Base-by-base conservation (phyloP, 2,113 vertebrate genomes). In the Ibidorhyncha struthersii region DNA sequence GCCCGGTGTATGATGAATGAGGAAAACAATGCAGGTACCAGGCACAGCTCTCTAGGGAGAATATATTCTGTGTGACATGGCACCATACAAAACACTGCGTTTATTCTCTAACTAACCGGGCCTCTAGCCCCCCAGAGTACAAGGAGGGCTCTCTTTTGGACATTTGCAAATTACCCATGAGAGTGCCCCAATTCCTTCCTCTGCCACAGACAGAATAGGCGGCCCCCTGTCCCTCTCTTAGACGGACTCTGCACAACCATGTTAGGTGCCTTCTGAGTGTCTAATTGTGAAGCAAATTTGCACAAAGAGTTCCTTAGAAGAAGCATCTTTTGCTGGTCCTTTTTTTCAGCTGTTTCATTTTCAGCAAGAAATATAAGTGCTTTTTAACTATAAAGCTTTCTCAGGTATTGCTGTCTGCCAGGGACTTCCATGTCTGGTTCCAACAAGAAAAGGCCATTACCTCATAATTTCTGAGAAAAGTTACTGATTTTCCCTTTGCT, bases 21-120 rank as follows among this genome's bases (percentile, higher is more conserved):
- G 89, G 74, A 83, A 94, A 97, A 97, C 91, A 94, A 55, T 66
- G 78, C 84, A 95, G 94, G 89, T 93, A 93, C 62, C 84, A 87
- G 83, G 84, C 93, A 81, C 1, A 2, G 86, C 55, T 93, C 66
- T 91, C 73, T 80, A 41, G 27, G 66, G 66, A 81, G 65, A 95
- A 77, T 53, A 81, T 41, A 80, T 70, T 82, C 45, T 53, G 40
- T 72, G 69, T 58, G 86, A 84, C 83, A 82, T 4, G 26, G 70
- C 66, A 67, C 58, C 70, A 26, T 21, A 62, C 38, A 91, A 94
- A 87, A 91, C 49, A 63, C 47, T 4, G 4, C 0, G 1, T 90
- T 93, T 90, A 61, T 82, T 83, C 76, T 8, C 7, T 76, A 70
- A 45, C 58, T 82, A 77, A 74, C 30, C 2, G 19, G 86, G 52